Evolutionary conservation across 2,797 vertebrate genomes (phyloP), one percentile per base, ranked within the genome.

Genomic region (Holocentrus rufus): DNA sequence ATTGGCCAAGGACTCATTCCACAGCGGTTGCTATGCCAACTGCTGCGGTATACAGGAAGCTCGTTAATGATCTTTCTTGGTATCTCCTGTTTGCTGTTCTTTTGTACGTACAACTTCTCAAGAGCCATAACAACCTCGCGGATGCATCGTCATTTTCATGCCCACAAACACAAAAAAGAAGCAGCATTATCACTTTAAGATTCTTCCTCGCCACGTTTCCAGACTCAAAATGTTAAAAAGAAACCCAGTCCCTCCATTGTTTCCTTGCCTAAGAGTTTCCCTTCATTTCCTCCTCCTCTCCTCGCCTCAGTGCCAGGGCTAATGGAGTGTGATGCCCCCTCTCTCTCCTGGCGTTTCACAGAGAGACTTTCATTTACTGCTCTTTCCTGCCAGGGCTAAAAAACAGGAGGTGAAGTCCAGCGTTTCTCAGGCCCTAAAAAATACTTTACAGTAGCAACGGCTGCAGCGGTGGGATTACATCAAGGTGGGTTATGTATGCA

Each of bases 251-350:
- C 42, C n/a, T 66, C 17, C 17, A 23, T 36, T 31, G n/a, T 20
- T 36, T 39, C 18, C 18, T 13, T 5, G 1, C 47, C 22, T 56
- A 58, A 70, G 46, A 46, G 11, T 27, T 27, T 4, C 25, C 4
- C 25, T 4, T 27, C 25, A 2, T 27, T 4, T 27, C 25, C 25
- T 27, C 4, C 2, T 0, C 23, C 39, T 65, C 59, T 65, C 42
- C 23, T 63, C 17, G 25, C 46, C 14, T 79, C 58, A 63, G 34
- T 74, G 74, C 53, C 36, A 36, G 50, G 49, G 50, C 52, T 77
- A 75, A 81, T 80, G 53, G 77, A 72, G 61, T 69, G 62, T 39
- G 54, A 58, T 58, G 34, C 60, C 30, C 14, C 53, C 55, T 70
- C 30, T 74, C 44, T 23, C 44, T 69, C 56, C 47, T 67, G n/a